Percentiles rank a stretch among this genome's conserved stretches.
These are phyloP conservation scores for Hoplostethus atlanticus DNA, from an alignment of 2,797 vertebrate species.

Conservation along the genomic window DNA sequence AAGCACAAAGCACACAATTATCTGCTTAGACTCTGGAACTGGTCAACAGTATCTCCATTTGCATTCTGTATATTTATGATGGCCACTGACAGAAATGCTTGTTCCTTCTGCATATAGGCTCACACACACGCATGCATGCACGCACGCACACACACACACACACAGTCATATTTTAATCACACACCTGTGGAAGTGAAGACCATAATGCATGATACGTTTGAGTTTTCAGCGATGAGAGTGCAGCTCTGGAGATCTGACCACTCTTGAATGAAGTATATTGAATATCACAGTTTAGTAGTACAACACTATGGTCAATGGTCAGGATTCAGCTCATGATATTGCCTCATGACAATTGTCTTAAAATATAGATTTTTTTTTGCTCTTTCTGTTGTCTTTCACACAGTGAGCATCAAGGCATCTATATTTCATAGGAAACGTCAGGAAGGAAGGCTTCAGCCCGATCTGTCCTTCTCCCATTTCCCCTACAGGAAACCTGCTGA, in stretches of 20 bases:
- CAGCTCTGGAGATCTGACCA: not conserved
- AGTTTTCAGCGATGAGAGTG: not conserved
- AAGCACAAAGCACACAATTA: slow-evolving; percentile 21
- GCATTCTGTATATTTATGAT: not conserved
- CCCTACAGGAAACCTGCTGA: not conserved
- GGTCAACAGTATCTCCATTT: not conserved
- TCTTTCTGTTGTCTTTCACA: slow-evolving; percentile 27
- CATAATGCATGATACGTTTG: not conserved
- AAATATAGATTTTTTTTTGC: slow-evolving; percentile 39
- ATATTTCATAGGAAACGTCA: slow-evolving; percentile 36
- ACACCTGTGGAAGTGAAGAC: not conserved
- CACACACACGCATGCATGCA: no score
- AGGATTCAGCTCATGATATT: slow-evolving; percentile 8
- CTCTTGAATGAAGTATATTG: slow-evolving; percentile 3
- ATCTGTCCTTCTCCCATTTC: not conserved
- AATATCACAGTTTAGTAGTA: slow-evolving; percentile 2
- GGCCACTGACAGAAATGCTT: not conserved
- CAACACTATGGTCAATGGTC: not conserved
- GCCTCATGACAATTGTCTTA: slow-evolving; percentile 2
- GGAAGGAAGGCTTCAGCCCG: slow-evolving; percentile 10
- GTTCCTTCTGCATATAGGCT: not conserved
- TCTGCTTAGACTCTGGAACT: not conserved
- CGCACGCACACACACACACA: no score
- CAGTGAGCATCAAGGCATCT: slow-evolving; percentile 16
- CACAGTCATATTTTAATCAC: no score